Evolutionary conservation across 1,140 invertebrate species (phyloP).

Genomic region (Drosophila tristis): DNA sequence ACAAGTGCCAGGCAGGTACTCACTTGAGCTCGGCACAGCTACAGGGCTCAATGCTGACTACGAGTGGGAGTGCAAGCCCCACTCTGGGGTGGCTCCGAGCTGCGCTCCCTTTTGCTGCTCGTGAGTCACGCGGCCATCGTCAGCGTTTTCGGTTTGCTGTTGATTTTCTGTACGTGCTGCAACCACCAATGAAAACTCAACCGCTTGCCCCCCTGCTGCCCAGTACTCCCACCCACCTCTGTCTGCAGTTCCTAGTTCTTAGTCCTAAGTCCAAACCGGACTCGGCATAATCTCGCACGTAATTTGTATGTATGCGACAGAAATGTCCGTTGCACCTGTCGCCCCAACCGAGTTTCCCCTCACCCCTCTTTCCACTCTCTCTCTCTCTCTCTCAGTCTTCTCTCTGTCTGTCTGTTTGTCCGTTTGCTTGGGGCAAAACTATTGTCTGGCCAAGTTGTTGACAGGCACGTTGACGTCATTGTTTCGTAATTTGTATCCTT

Average conservation of each 20-base stretch:
- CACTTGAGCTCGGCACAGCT: too few relatives aligned
- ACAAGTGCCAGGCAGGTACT: too few relatives aligned
- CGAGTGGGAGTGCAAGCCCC: too few relatives aligned
- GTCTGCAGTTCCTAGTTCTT: slow-evolving; percentile 6
- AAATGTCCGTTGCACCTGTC: slow-evolving; percentile 79
- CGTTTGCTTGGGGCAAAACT: slow-evolving; percentile 58
- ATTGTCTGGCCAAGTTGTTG: slow-evolving; percentile 80
- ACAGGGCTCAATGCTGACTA: too few relatives aligned
- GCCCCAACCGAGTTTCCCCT: slow-evolving; percentile 39
- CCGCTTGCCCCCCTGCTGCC: background rate
- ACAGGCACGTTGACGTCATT: slow-evolving; percentile 82
- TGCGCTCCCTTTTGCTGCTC: background rate
- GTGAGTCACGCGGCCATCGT: slow-evolving; percentile 27
- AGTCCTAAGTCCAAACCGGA: slow-evolving; percentile 47
- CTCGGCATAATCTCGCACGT: slow-evolving; percentile 72
- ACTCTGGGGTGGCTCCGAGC: too few relatives aligned
- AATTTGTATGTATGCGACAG: slow-evolving; percentile 80
- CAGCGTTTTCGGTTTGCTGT: slow-evolving; percentile 1
- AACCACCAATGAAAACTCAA: slow-evolving; percentile 16
- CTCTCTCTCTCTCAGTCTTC: background rate
- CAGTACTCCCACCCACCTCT: background rate
- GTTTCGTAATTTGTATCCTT: slow-evolving; percentile 82
- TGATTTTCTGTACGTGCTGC: slow-evolving; percentile 43
- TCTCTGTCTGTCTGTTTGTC: slow-evolving; percentile 31
- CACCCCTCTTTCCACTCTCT: background rate